Evolutionary conservation across 2,888 invertebrate species (phyloP).

Genomic region (Schizotus pectinicornis): DNA sequence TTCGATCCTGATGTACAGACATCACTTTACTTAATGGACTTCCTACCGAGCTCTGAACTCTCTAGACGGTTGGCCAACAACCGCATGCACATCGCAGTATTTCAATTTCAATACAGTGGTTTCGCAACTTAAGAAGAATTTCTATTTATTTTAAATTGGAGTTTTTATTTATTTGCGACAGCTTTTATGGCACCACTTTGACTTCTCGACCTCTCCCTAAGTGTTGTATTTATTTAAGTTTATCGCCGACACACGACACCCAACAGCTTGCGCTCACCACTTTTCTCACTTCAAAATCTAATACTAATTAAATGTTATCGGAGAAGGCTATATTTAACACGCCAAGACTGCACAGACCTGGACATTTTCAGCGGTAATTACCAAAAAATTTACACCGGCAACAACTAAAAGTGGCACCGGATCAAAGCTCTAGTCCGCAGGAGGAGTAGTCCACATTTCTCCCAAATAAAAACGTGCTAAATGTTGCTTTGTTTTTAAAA

Average conservation of each 20-base stretch:
- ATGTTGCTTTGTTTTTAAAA: no score
- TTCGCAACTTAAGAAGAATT: constrained; percentile 29
- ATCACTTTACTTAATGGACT: constrained; percentile 44
- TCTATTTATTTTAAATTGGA: constrained; percentile 31
- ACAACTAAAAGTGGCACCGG: no score
- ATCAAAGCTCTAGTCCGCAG: no score
- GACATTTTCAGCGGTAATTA: no score
- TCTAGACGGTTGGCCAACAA: constrained; percentile 32
- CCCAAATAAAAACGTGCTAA: no score
- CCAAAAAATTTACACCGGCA: no score
- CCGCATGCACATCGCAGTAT: constrained; percentile 32
- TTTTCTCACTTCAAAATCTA: constrained; percentile 17
- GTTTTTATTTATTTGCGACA: constrained; percentile 29
- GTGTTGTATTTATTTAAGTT: constrained; percentile 30
- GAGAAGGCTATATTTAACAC: constrained; percentile 26
- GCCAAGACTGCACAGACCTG: not conserved
- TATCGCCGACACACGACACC: constrained; percentile 29
- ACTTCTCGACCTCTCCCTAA: constrained; percentile 14
- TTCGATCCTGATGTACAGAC: constrained; percentile 40
- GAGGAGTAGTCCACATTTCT: no score
- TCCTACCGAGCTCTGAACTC: constrained; percentile 35
- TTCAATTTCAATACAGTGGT: constrained; percentile 37
- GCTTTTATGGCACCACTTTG: constrained; percentile 23
- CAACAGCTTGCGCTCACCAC: constrained; percentile 20
- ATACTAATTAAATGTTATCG: constrained; percentile 28